These are phyloP conservation scores for Orestias chungarensis DNA, from an alignment of 2,797 vertebrate species.

Conservation along the genomic window DNA sequence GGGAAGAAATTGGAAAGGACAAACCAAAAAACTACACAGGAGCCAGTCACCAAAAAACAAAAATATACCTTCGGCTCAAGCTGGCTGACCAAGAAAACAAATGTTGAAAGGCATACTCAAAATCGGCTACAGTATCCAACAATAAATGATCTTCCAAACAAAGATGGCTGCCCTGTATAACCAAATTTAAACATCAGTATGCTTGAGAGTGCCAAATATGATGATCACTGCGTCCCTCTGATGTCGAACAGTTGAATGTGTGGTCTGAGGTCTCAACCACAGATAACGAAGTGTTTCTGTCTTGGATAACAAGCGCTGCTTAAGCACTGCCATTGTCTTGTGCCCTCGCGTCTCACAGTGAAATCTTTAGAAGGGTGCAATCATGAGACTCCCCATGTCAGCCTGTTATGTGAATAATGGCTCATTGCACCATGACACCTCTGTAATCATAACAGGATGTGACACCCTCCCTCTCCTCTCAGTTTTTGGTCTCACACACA, in stretches of 20 bases:
- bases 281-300: constrained; percentile 68
- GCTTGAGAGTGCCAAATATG: constrained; percentile 37
- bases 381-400: constrained; percentile 37
- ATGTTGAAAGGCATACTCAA: neutral
- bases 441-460: constrained; percentile 32
- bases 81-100: neutral
- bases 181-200: constrained; percentile 37
- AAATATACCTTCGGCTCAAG: too few relatives aligned
- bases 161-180: constrained; percentile 25
- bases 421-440: constrained; percentile 36
- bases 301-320: constrained; percentile 50
- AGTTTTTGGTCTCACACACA: constrained; percentile 2
- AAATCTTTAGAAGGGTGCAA: constrained; percentile 35
- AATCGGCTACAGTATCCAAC: constrained; percentile 25
- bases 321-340: constrained; percentile 4
- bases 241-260: constrained; percentile 43
- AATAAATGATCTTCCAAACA: neutral
- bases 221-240: constrained; percentile 19
- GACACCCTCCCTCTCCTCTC: neutral
- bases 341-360: constrained; percentile 21
- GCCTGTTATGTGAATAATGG: constrained; percentile 45
- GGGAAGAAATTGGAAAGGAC: neutral
- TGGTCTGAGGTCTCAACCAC: constrained; percentile 40
- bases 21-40: too few relatives aligned
- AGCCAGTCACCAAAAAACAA: too few relatives aligned